phyloP scores from a whole-genome alignment of 2,888 invertebrate genomes.

The Horisme vitalbata region DNA sequence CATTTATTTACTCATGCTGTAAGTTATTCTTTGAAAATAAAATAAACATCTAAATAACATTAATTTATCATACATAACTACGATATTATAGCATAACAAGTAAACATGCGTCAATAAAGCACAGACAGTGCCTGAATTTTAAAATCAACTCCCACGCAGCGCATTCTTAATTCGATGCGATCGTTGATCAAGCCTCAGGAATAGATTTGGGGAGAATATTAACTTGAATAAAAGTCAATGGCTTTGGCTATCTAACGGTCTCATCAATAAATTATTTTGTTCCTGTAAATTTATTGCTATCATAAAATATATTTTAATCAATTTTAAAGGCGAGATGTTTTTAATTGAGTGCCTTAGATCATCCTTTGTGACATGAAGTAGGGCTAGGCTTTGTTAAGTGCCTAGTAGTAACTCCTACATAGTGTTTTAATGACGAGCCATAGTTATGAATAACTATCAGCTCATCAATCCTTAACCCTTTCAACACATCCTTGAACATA shows the following conservation, averaged over 20 bases:
- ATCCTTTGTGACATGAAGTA: neutral
- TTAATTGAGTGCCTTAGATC: neutral
- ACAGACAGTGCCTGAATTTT: slow-evolving; percentile 24
- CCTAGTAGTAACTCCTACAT: too few species aligned
- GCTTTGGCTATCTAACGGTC: neutral
- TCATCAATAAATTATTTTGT: neutral
- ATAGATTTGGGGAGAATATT: neutral
- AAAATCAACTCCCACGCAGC: slow-evolving; percentile 31
- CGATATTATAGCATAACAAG: too few species aligned
- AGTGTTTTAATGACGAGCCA: too few species aligned
- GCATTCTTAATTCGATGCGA: slow-evolving; percentile 23
- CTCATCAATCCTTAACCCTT: too few species aligned
- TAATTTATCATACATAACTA: too few species aligned
- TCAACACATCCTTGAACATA: too few species aligned
- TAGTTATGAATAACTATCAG: too few species aligned
- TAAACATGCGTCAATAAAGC: slow-evolving; percentile 19
- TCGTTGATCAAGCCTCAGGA: neutral
- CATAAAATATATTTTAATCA: neutral
- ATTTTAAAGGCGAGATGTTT: neutral
- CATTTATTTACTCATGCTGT: too few species aligned
- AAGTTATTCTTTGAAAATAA: too few species aligned
- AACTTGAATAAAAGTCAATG: neutral
- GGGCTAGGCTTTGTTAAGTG: too few species aligned
- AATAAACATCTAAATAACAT: too few species aligned
- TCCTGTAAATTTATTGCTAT: neutral